Percentiles rank a stretch among this genome's conserved stretches.
Evolutionary conservation across 2,797 vertebrate genomes (phyloP).

Genomic region (Enteromius radiatus): DNA sequence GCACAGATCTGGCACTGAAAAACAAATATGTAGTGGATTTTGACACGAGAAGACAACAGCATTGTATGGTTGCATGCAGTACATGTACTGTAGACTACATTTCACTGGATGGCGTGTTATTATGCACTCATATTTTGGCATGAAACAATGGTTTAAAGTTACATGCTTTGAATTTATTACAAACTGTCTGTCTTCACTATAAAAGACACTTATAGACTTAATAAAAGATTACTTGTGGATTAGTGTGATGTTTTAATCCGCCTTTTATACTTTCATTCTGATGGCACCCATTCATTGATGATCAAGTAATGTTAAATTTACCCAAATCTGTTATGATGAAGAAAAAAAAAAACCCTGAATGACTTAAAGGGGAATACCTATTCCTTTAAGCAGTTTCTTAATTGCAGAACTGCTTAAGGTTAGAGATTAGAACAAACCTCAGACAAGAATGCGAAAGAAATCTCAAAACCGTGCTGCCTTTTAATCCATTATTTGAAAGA

Average conservation of each 20-base stretch:
- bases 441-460: not conserved
- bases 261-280: not conserved
- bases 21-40: not conserved
- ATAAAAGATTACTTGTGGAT: not conserved
- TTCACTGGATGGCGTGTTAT: not conserved
- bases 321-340: not conserved
- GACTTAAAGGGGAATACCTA: not conserved
- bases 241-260: not conserved
- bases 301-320: not conserved
- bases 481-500: constrained; percentile 6
- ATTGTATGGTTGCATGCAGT: too few species aligned
- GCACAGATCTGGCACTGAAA: not conserved
- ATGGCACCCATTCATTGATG: not conserved
- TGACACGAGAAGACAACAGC: not conserved
- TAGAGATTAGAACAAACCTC: not conserved
- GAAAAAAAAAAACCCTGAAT: not conserved
- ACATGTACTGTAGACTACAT: too few species aligned
- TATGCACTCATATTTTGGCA: not conserved
- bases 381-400: not conserved
- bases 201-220: too few species aligned
- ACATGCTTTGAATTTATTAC: not conserved
- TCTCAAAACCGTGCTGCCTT: not conserved
- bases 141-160: not conserved
- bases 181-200: too few species aligned
- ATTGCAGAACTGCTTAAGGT: not conserved